Percentiles rank a stretch among this genome's conserved stretches.
phyloP scores from a whole-genome alignment of 2,113 vertebrate species.

The Eulacestoma nigropectus region DNA sequence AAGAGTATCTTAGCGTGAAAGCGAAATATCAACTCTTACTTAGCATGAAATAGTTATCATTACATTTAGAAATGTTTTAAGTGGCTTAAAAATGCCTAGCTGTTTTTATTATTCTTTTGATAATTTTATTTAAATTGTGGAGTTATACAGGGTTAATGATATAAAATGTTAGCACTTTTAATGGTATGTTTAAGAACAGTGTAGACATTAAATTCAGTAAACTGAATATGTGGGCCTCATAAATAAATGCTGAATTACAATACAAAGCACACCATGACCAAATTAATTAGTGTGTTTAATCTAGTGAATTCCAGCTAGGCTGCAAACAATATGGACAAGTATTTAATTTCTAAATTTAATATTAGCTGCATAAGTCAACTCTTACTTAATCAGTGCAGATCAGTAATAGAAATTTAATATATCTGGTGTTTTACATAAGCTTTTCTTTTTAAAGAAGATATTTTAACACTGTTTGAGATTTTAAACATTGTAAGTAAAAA shows the following conservation, averaged over 20 bases:
- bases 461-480: not conserved
- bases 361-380: constrained; percentile 18
- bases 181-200: constrained; percentile 43
- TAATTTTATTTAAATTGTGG: constrained; percentile 7
- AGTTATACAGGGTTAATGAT: not conserved
- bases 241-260: constrained; percentile 52
- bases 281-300: constrained; percentile 60
- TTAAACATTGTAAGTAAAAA: not conserved
- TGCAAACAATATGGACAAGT: not conserved
- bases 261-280: constrained; percentile 28
- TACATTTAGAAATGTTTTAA: not conserved
- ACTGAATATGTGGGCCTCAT: not conserved
- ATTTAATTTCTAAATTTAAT: constrained; percentile 56
- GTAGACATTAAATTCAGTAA: constrained; percentile 29
- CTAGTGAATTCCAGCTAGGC: constrained; percentile 50
- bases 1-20: not conserved
- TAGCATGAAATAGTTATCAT: not conserved
- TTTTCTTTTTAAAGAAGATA: not conserved
- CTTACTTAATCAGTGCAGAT: not conserved
- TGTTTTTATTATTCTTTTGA: not conserved
- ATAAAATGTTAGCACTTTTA: constrained; percentile 1
- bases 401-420: not conserved
- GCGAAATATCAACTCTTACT: not conserved
- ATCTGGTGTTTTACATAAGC: constrained; percentile 21
- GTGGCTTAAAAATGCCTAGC: not conserved